Evolutionary conservation across 2,113 vertebrate genomes (phyloP), one percentile per base, ranked within the genome.

Genomic region (Xenotilapia flavipinnis): DNA sequence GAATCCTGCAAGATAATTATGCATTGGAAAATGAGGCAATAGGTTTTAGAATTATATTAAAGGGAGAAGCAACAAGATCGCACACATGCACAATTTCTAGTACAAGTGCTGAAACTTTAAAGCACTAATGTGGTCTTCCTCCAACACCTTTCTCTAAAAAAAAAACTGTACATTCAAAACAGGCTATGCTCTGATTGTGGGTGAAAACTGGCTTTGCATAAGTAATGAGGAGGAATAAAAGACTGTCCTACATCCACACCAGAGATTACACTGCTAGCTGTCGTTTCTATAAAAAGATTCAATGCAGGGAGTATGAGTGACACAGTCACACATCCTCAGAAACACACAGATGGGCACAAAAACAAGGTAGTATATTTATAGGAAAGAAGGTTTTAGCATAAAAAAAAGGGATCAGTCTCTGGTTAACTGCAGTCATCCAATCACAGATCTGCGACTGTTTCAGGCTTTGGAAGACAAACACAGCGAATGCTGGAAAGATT

Each of bases 261-360:
- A 94, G 90, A 95, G 92, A 95, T 90, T 93, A 95, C 89, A 93
- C 91, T 92, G 90, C 88, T 93, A 90, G 87, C 90, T 92, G 90
- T 87, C 89, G 91, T 85, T 91, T 91, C 94, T 94, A 95, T 93
- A 96, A 95, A 96, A 96, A 95, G 93, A 91, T 83, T 91, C 80
- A 91, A 85, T 92, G 92, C 89, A 91, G 89, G 90, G 92, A 94
- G 91, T 89, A 91, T 92, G 93, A 95, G 87, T 92, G 93, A 88
- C 93, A 95, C 75, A 86, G 7, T 23, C 86, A 47, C 87, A 55
- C 53, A 23, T 13, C 12, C 45, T 47, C 75, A 82, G 75, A 88
- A 38, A 87, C 84, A 87, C 82, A 47, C 40, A 85, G 6, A 84
- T 54, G 81, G 88, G 82, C 68, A 87, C 60, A 84, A 87, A 91